Evolutionary conservation across 2,113 vertebrate genomes (phyloP), one percentile per base, ranked within the genome.

Genomic region (Pteronura brasiliensis): DNA sequence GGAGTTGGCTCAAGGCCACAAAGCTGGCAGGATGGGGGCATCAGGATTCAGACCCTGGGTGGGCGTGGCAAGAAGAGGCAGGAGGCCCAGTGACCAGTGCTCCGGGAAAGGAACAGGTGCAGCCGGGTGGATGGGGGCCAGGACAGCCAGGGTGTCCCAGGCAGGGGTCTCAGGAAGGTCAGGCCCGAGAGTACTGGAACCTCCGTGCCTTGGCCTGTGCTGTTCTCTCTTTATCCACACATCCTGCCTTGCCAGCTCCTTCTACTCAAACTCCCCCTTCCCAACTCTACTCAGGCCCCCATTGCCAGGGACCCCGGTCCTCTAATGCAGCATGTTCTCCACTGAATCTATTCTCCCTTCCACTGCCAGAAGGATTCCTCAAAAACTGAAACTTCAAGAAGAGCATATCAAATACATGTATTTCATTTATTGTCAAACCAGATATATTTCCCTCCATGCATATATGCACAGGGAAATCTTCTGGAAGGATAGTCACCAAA

Each of bases 391-490:
- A 47, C 34, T 77, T 72, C 69, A 80, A 47, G 69, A 87, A 63
- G 34, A 92, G 20, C 29, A 31, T 39, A 84, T 7, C 2, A 13
- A 87, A 79, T 10, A 13, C 18, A 55, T 10, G 13, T 67, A n/a
- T 61, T 61, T 83, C 59, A 36, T 57, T 55, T 69, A 84, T 34
- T n/a, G 44, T 84, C 52, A 86, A 86, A 91, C 44, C 65, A 92
- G 31, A 61, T 76, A 63, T 4, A 23, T 72, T 79, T 71, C 36
- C 34, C 34, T 94, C 82, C 1, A 17, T 4, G 10, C 20, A 6
- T 18, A 25, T 3, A 25, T 12, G 49, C 39, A 25, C 90, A 92
- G 61, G 94, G 59, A 92, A 90, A 79, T 36, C 9, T 82, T 74
- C 84, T 90, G 23, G 59, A 90, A 92, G 59, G 92, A 88, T 3